Conservation (phyloP, 2,113 vertebrate genomes). For the Nothocercus julius region DNA sequence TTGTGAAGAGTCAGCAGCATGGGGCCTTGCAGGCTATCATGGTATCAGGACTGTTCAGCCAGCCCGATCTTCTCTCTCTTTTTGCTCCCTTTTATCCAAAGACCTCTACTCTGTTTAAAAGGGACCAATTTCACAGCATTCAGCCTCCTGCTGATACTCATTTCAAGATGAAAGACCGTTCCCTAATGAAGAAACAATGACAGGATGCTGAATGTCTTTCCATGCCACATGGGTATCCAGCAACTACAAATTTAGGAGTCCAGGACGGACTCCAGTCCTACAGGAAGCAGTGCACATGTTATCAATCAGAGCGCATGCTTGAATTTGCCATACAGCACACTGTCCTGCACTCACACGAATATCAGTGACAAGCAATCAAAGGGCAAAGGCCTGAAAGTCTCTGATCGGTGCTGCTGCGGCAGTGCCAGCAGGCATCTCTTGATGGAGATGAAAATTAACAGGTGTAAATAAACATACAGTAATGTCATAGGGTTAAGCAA, state of each 20-base stretch:
- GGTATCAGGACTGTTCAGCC: not conserved
- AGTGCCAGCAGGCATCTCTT: not conserved
- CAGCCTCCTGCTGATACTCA: not conserved
- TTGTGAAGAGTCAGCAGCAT: not conserved
- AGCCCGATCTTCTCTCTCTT: accelerated
- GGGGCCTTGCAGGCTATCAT: accelerated
- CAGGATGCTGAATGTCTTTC: not conserved
- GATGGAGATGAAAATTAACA: not conserved
- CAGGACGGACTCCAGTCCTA: not conserved
- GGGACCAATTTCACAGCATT: not conserved
- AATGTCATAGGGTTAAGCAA: not conserved
- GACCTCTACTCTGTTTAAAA: not conserved
- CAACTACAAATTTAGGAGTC: not conserved
- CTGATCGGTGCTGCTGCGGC: accelerated
- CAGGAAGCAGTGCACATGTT: not conserved
- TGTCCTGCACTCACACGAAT: not conserved
- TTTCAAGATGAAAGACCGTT: not conserved
- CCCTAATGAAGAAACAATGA: not conserved
- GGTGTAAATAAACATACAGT: not conserved
- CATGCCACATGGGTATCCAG: not conserved
- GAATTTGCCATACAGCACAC: not conserved
- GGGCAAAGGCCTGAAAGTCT: not conserved
- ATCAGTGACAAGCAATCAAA: not conserved
- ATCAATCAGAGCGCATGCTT: not conserved
- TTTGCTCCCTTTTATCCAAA: not conserved